phyloP scores from a whole-genome alignment of 2,113 vertebrate species.

The Pseudorhombus dupliciocellatus region DNA sequence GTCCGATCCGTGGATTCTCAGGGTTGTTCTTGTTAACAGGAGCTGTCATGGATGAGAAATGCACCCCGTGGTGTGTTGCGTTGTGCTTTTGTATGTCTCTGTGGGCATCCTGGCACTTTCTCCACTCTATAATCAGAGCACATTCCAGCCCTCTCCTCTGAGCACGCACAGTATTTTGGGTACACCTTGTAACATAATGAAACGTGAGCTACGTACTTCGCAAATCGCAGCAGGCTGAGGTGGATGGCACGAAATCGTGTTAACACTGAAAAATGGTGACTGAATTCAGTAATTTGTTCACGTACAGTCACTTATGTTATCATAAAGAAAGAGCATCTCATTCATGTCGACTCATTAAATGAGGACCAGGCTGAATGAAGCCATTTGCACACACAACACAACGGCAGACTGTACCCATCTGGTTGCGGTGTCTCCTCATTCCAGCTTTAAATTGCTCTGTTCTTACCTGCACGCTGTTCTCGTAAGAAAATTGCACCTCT shows the following conservation, averaged over 20 bases:
- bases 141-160: constrained; percentile 37
- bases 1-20: constrained; percentile 36
- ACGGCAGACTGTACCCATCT: constrained; percentile 18
- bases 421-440: constrained; percentile 19
- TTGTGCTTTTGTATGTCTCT: constrained; percentile 54
- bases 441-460: constrained; percentile 44
- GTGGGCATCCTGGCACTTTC: constrained; percentile 46
- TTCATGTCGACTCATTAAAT: constrained; percentile 11
- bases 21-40: constrained; percentile 43
- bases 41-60: constrained; percentile 41
- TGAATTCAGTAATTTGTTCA: too few relatives aligned
- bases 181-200: constrained; percentile 6
- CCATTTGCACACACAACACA: neutral
- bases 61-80: constrained; percentile 35
- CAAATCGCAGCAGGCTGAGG: neutral
- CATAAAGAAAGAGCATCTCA: neutral
- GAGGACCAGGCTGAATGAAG: neutral
- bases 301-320: neutral
- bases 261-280: neutral
- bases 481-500: constrained; percentile 48
- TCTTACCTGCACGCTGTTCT: constrained; percentile 58
- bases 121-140: constrained; percentile 50
- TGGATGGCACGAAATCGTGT: neutral
- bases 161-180: constrained; percentile 14
- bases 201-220: neutral